Conservation (phyloP, 1,140 invertebrate genomes). For the Ptiloglossa arizonensis region DNA sequence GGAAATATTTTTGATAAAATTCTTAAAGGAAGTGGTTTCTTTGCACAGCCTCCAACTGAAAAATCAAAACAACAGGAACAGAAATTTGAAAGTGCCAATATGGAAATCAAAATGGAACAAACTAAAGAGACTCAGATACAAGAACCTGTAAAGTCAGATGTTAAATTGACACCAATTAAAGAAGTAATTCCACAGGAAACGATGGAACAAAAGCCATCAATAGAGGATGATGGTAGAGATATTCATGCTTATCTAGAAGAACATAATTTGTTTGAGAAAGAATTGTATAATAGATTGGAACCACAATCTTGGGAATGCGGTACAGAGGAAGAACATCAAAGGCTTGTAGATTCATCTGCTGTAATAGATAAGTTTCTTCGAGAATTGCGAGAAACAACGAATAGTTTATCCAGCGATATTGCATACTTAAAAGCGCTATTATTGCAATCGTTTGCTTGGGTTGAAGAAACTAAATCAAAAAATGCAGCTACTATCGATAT, state of each 20-base stretch:
- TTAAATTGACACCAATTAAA: constrained; percentile 24
- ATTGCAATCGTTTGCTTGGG: constrained; percentile 80
- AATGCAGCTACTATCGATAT: constrained; percentile 64
- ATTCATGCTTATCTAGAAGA: constrained; percentile 75
- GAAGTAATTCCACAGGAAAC: constrained; percentile 24
- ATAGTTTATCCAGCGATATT: constrained; percentile 75
- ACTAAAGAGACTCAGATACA: constrained; percentile 19
- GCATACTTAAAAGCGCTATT: constrained; percentile 76
- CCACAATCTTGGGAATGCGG: constrained; percentile 73
- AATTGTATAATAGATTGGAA: constrained; percentile 74
- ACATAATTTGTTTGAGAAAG: constrained; percentile 81
- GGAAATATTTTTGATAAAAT: constrained; percentile 64
- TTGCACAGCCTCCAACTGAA: constrained; percentile 7
- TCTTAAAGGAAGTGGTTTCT: constrained; percentile 41
- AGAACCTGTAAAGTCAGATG: constrained; percentile 38
- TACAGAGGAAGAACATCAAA: constrained; percentile 80
- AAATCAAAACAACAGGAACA: constrained; percentile 41
- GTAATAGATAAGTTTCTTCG: constrained; percentile 78
- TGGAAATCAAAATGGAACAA: constrained; percentile 23
- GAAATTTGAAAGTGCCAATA: constrained; percentile 25
- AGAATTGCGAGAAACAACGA: constrained; percentile 80
- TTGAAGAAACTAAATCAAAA: constrained; percentile 80
- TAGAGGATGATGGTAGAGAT: constrained; percentile 64
- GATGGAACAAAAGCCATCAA: constrained; percentile 56
- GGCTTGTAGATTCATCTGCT: constrained; percentile 74